Conservation (phyloP, 2,888 invertebrate genomes). For the Chrysina gloriosa region DNA sequence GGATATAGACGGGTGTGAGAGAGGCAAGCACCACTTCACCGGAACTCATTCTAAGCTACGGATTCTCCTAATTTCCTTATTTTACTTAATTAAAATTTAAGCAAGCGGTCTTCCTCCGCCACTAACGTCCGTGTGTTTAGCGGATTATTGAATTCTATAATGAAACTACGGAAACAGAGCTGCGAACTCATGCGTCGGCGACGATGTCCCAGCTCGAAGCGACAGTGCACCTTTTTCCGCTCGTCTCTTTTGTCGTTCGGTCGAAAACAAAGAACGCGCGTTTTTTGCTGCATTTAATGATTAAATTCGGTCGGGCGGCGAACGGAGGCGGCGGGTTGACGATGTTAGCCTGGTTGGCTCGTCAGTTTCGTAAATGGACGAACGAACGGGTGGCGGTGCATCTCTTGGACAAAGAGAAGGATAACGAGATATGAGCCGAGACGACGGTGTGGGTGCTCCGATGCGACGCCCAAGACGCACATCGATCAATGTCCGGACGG, state of each 20-base stretch:
- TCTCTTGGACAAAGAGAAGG: conserved; percentile 26
- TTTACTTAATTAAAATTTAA: too few species aligned
- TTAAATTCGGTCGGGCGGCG: conserved; percentile 49
- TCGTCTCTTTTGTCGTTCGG: neutral
- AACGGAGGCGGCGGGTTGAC: conserved; percentile 33
- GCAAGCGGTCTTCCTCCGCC: too few species aligned
- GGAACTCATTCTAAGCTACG: too few species aligned
- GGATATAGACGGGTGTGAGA: too few species aligned
- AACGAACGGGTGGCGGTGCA: conserved; percentile 14
- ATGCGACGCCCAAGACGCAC: conserved; percentile 73
- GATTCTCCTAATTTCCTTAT: too few species aligned
- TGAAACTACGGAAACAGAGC: too few species aligned
- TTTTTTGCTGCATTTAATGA: conserved; percentile 53
- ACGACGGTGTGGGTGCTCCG: conserved; percentile 63
- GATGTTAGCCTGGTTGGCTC: conserved; percentile 1
- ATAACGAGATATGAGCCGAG: conserved; percentile 45
- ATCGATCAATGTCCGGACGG: conserved; percentile 73
- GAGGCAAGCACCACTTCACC: too few species aligned
- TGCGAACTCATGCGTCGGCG: too few species aligned
- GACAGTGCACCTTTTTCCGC: neutral
- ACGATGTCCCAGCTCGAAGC: too few species aligned
- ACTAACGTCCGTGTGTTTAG: too few species aligned
- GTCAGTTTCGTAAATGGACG: neutral
- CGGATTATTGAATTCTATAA: too few species aligned
- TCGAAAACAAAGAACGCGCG: conserved; percentile 38